These are phyloP conservation scores for Sebastes baramenuke DNA, from an alignment of 2,797 vertebrate genomes.

Conservation along the genomic window DNA sequence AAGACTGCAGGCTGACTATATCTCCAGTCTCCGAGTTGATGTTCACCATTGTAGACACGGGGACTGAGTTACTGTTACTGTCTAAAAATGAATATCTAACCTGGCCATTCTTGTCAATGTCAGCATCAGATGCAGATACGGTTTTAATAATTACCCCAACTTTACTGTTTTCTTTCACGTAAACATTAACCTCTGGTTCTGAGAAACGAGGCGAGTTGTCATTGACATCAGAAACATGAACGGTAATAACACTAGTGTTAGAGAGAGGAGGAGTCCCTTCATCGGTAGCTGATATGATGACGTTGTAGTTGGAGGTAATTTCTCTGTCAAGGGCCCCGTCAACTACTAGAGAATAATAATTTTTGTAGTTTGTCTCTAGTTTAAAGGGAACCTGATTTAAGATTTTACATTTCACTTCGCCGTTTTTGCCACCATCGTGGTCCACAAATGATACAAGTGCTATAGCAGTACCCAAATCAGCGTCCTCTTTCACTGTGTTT, in stretches of 20 bases:
- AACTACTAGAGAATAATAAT: slow-evolving; percentile 61
- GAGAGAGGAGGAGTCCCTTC: slow-evolving; percentile 49
- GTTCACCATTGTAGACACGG: slow-evolving; percentile 15
- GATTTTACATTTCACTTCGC: slow-evolving; percentile 27
- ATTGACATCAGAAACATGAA: slow-evolving; percentile 75
- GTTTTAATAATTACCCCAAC: slow-evolving; percentile 18
- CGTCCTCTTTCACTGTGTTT: slow-evolving; percentile 40
- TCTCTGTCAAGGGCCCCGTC: slow-evolving; percentile 58
- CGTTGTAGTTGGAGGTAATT: slow-evolving; percentile 21
- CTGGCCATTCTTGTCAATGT: slow-evolving; percentile 16
- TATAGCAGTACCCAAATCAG: slow-evolving; percentile 36
- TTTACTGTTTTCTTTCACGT: slow-evolving; percentile 51
- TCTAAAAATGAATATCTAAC: slow-evolving; percentile 41
- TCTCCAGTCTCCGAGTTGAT: slow-evolving; percentile 73
- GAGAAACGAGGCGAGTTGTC: slow-evolving; percentile 74
- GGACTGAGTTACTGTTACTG: neutral
- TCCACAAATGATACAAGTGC: slow-evolving; percentile 59
- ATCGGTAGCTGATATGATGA: slow-evolving; percentile 54
- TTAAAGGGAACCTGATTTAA: slow-evolving; percentile 53
- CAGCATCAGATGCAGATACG: slow-evolving; percentile 29
- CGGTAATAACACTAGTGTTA: slow-evolving; percentile 28
- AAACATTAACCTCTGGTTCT: slow-evolving; percentile 20
- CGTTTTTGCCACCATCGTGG: slow-evolving; percentile 59
- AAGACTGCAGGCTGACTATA: slow-evolving; percentile 63
- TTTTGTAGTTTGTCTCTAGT: slow-evolving; percentile 61